These are phyloP conservation scores for Archaeoteleia sp. DNA, from an alignment of 2,888 invertebrate species.

Conservation along the genomic window DNA sequence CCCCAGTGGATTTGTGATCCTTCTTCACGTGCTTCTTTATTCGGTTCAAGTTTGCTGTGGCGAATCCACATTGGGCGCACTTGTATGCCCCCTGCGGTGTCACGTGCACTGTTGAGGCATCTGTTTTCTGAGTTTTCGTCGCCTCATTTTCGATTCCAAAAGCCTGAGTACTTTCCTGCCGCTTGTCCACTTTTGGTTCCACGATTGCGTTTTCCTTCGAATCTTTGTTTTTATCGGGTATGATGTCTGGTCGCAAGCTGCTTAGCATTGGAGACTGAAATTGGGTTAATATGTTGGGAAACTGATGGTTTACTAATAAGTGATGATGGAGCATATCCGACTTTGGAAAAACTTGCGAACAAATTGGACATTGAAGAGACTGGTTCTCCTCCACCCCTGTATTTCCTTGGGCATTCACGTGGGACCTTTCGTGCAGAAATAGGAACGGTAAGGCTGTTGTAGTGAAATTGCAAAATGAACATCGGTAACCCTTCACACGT, in stretches of 20 bases:
- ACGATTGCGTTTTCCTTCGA: conserved; percentile 60
- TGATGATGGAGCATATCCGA: conserved; percentile 80
- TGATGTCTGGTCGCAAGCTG: conserved; percentile 49
- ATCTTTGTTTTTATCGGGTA: conserved; percentile 60
- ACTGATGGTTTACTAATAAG: conserved; percentile 79
- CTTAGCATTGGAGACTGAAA: conserved; percentile 62
- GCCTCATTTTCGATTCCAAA: conserved; percentile 61
- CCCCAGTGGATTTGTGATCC: conserved; percentile 73
- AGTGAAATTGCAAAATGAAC: conserved; percentile 92
- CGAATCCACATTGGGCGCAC: conserved; percentile 71
- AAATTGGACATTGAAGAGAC: conserved; percentile 78
- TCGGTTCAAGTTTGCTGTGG: conserved; percentile 70
- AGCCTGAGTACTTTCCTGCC: conserved; percentile 67
- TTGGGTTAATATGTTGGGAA: conserved; percentile 68
- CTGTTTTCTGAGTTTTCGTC: conserved; percentile 76
- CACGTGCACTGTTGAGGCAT: conserved; percentile 75
- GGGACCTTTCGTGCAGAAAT: conserved; percentile 93
- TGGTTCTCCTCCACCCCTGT: conserved; percentile 64
- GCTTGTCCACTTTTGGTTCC: conserved; percentile 71
- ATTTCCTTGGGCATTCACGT: conserved; percentile 76
- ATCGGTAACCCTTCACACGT: conserved; percentile 86
- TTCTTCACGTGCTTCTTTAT: conserved; percentile 76
- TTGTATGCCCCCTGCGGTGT: conserved; percentile 72
- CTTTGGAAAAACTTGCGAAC: conserved; percentile 78
- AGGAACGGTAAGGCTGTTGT: conserved; percentile 92